phyloP scores from a whole-genome alignment of 2,797 vertebrate genomes.

The Gouania willdenowi region DNA sequence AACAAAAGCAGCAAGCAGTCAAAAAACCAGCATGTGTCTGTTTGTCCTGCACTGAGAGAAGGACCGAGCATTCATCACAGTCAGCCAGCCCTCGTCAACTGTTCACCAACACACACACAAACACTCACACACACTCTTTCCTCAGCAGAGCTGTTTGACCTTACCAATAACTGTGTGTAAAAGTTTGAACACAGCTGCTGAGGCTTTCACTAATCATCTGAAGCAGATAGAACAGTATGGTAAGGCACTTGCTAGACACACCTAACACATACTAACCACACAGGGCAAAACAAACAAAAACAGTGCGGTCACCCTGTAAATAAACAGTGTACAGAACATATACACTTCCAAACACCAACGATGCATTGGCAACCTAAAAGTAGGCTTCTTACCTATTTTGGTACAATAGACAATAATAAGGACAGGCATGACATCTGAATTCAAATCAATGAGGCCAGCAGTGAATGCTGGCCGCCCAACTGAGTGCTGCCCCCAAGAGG shows the following conservation, averaged over 20 bases:
- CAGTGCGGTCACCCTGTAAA: constrained; percentile 6
- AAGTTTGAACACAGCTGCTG: no score
- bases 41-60: no score
- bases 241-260: constrained; percentile 69
- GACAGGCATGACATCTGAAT: constrained; percentile 27
- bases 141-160: no score
- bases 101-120: constrained; percentile 6
- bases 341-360: constrained; percentile 2
- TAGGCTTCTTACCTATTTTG: no score
- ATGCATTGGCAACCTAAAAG: not conserved
- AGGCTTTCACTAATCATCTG: no score
- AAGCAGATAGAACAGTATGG: constrained; percentile 31
- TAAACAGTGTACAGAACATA: no score
- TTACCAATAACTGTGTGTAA: no score
- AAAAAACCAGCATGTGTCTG: no score
- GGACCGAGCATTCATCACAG: no score
- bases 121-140: no score
- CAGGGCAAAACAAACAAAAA: not conserved
- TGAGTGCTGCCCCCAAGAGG: constrained; percentile 56
- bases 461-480: constrained; percentile 15
- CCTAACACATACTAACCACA: constrained; percentile 26
- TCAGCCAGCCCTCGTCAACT: no score
- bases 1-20: constrained; percentile 1
- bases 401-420: not conserved
- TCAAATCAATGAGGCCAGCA: constrained; percentile 10